Conservation (phyloP, 64 coral and sea anemone species). For the Pocillopora damicornis region DNA sequence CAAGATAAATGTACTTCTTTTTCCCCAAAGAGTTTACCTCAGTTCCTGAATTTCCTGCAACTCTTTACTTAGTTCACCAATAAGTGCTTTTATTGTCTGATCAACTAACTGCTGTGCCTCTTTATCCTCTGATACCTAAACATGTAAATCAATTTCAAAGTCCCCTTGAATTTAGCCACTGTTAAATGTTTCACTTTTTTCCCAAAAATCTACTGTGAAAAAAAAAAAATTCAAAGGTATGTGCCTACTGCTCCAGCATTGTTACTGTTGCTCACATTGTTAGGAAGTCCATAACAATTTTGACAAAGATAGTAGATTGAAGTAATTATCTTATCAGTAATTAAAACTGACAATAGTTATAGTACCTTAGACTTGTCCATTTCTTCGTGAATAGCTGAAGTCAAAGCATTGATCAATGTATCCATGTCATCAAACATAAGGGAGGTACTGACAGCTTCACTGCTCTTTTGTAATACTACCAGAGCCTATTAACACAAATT, state of each 20-base stretch:
- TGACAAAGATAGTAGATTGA: no score
- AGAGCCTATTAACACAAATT: neutral
- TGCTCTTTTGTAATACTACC: neutral
- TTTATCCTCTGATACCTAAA: constrained; percentile 33
- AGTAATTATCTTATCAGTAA: neutral
- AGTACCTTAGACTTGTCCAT: constrained; percentile 21
- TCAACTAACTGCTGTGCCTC: neutral
- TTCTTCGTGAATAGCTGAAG: constrained; percentile 24
- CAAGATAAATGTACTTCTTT: no score
- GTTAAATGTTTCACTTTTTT: no score
- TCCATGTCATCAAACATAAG: constrained; percentile 2
- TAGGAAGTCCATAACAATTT: no score
- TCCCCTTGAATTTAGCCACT: neutral
- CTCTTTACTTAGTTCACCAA: neutral
- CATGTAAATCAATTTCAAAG: neutral
- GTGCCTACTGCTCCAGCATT: no score
- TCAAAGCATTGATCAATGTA: neutral
- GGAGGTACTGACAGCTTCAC: neutral
- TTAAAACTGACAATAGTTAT: neutral
- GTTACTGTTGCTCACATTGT: no score
- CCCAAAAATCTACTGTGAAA: no score
- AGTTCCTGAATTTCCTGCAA: neutral
- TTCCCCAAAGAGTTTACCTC: neutral
- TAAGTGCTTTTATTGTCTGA: neutral
- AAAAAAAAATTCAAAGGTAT: no score